These are phyloP conservation scores for Onchidella celtica DNA, from an alignment of 2,888 invertebrate genomes.

Conservation along the genomic window DNA sequence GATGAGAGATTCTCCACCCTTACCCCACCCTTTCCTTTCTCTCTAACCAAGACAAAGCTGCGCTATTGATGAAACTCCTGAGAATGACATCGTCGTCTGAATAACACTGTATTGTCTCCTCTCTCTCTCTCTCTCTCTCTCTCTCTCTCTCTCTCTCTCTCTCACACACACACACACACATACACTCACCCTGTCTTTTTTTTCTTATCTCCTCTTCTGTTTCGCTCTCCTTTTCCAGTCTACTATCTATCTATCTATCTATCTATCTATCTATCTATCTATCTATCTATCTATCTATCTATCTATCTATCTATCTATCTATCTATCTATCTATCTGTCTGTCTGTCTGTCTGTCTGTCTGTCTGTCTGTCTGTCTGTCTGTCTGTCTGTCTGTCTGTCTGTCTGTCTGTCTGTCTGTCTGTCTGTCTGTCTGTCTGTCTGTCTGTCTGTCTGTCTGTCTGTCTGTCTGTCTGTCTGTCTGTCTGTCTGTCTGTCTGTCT, in stretches of 20 bases:
- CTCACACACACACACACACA: too few species aligned
- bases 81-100: too few species aligned
- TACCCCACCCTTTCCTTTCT: too few species aligned
- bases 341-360: not conserved
- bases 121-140: too few species aligned
- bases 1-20: too few species aligned
- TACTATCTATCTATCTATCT: not conserved
- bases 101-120: too few species aligned
- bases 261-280: not conserved
- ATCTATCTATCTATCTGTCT: not conserved
- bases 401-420: not conserved
- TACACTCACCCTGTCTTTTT: not conserved
- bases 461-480: not conserved
- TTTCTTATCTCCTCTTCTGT: not conserved
- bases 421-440: constrained; percentile 8
- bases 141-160: too few species aligned
- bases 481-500: not conserved
- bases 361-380: not conserved
- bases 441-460: not conserved
- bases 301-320: not conserved
- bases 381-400: not conserved
- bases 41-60: too few species aligned
- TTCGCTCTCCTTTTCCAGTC: too few species aligned
- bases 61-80: too few species aligned
- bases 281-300: not conserved